Percentiles rank a stretch among this genome's conserved stretches.
Conservation (phyloP, 2,797 vertebrate genomes). For the Crocodylus rhombifer region DNA sequence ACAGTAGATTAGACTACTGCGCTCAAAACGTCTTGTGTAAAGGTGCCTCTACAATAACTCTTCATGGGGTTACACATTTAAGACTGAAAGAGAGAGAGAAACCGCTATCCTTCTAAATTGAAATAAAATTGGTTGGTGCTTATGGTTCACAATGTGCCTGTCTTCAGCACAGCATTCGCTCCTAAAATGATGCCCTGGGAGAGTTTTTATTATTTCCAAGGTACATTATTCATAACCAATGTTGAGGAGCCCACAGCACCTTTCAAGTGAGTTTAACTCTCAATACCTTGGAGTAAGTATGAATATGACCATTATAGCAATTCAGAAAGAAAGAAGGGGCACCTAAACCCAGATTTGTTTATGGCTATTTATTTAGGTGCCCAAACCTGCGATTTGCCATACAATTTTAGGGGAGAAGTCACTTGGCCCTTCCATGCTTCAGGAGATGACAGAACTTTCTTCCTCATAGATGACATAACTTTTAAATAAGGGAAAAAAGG, state of each 20-base stretch:
- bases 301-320: too few species aligned
- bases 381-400: too few species aligned
- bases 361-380: too few species aligned
- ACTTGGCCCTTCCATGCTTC: not conserved
- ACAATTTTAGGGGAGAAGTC: too few species aligned
- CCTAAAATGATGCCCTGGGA: not conserved
- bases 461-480: not conserved
- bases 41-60: too few species aligned
- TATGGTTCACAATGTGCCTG: not conserved
- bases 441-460: fast-evolving
- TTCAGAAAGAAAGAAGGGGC: too few species aligned
- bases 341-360: too few species aligned
- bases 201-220: not conserved
- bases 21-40: too few species aligned
- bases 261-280: not conserved
- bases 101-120: not conserved
- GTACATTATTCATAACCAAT: fast-evolving
- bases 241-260: not conserved
- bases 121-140: not conserved
- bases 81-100: too few species aligned
- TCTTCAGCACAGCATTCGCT: not conserved
- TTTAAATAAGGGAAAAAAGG: not conserved
- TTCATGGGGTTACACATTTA: too few species aligned
- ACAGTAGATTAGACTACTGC: too few species aligned
- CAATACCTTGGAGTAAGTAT: too few species aligned